A percentile compares a stretch with the other conserved stretches of the same genome.
These are phyloP conservation scores for Mnemiopsis leidyi DNA, from an alignment of 37 sponge, comb jelly and placozoan genomes.

Conservation along the genomic window DNA sequence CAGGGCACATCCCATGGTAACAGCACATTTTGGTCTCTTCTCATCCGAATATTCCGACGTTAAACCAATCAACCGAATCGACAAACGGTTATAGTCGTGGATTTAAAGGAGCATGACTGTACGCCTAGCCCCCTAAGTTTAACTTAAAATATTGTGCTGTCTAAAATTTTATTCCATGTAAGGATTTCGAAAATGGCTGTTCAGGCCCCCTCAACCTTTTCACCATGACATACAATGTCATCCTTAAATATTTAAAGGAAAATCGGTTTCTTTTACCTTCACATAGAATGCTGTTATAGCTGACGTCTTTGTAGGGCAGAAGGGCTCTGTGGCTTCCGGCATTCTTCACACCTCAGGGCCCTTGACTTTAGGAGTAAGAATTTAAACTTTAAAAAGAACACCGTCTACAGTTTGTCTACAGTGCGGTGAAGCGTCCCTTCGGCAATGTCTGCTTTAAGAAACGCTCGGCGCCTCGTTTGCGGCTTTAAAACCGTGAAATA, in stretches of 20 bases:
- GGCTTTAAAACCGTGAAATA: neutral
- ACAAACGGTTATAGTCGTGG: neutral
- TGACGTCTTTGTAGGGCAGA: neutral
- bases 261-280: neutral
- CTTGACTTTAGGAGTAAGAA: neutral
- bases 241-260: neutral
- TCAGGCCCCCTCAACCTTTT: neutral
- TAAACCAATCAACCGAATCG: neutral
- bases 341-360: neutral
- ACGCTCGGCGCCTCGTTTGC: neutral
- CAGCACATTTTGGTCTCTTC: neutral
- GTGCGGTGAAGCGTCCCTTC: neutral
- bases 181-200: neutral
- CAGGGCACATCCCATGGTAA: neutral
- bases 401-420: neutral
- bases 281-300: no score
- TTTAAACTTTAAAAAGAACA: neutral
- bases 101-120: neutral
- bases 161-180: neutral
- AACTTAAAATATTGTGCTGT: neutral
- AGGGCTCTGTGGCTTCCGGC: neutral
- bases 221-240: neutral
- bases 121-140: neutral
- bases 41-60: neutral
- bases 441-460: neutral